Conservation (phyloP, 1,140 invertebrate genomes). For the Penaeus indicus region DNA sequence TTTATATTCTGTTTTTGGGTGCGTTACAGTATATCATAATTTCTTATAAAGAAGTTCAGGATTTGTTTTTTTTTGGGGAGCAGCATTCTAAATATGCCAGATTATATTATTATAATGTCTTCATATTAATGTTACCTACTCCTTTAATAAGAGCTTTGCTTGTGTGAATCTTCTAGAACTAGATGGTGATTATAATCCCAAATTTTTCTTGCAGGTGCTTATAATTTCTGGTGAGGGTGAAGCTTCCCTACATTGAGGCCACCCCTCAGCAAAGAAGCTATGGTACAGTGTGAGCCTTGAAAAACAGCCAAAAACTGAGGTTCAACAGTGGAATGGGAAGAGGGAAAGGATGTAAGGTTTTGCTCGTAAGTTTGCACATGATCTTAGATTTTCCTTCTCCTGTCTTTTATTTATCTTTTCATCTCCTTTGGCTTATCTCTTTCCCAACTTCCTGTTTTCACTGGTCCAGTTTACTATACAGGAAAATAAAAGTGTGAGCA, state of each 20-base stretch:
- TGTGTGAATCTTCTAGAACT: neutral
- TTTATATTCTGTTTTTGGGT: no score
- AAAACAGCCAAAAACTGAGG: slow-evolving; percentile 74
- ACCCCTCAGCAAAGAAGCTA: slow-evolving; percentile 91
- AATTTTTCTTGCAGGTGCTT: slow-evolving; percentile 74
- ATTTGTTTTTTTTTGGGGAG: no score
- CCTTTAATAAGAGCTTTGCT: no score
- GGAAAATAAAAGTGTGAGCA: no score
- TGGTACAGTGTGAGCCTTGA: slow-evolving; percentile 80
- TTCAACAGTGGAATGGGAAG: slow-evolving; percentile 94
- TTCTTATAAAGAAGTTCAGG: no score
- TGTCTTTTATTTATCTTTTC: slow-evolving; percentile 43
- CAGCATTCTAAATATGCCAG: no score
- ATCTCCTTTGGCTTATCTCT: no score
- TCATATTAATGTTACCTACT: no score
- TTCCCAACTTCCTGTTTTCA: no score
- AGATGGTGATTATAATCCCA: neutral
- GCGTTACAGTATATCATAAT: no score
- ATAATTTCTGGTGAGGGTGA: slow-evolving; percentile 83
- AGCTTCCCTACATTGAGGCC: slow-evolving; percentile 91
- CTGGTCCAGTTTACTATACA: no score
- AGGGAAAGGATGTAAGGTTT: slow-evolving; percentile 77
- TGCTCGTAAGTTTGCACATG: neutral
- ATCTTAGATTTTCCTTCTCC: neutral
- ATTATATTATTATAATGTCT: no score